phyloP scores from a whole-genome alignment of 2,888 invertebrate species.

The Cephus rjabovi region DNA sequence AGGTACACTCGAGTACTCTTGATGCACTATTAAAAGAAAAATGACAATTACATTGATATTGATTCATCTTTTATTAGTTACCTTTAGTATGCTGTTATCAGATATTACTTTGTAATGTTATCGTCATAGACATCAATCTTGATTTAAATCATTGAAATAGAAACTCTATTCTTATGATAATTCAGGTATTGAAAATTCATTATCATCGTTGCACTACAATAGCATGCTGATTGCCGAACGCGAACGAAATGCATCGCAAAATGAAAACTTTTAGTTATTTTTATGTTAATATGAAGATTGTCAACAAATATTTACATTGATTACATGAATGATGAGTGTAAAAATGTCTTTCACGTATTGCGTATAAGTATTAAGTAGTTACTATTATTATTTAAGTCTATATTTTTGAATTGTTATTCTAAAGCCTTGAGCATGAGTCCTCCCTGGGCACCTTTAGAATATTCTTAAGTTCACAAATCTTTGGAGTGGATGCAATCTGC shows the following conservation, averaged over 20 bases:
- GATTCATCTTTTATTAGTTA: neutral
- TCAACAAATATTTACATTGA: neutral
- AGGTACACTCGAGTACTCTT: too few species aligned
- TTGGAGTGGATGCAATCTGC: slow-evolving; percentile 65
- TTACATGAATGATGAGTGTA: neutral
- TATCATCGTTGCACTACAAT: neutral
- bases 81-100: neutral
- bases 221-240: neutral
- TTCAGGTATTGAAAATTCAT: neutral
- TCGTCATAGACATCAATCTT: neutral
- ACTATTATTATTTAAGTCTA: neutral
- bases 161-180: neutral
- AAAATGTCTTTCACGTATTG: neutral
- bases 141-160: neutral
- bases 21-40: neutral
- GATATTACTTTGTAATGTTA: neutral
- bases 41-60: neutral
- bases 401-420: neutral
- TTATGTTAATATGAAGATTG: neutral
- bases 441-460: slow-evolving; percentile 13
- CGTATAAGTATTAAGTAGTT: neutral
- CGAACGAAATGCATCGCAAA: neutral
- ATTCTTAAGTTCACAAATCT: slow-evolving; percentile 44
- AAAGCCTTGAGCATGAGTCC: slow-evolving; percentile 12
- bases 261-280: neutral